phyloP scores from a whole-genome alignment of 2,797 vertebrate species.

The Aselliscus stoliczkanus region DNA sequence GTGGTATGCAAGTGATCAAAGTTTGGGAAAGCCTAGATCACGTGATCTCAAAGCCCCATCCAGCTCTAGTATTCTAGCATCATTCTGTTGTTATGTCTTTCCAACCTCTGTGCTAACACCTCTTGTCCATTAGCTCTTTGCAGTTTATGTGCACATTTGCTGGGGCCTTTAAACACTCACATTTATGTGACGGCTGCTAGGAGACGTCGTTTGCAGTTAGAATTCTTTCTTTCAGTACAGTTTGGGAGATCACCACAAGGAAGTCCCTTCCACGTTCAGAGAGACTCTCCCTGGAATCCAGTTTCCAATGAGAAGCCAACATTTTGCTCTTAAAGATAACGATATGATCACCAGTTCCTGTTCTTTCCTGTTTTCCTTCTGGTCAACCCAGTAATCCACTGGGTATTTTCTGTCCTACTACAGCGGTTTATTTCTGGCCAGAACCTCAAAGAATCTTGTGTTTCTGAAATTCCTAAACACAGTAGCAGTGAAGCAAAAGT shows the following conservation, averaged over 20 bases:
- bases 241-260: not conserved
- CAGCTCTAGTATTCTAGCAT: not conserved
- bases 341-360: not conserved
- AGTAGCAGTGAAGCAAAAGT: not conserved
- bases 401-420: not conserved
- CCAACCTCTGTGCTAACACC: not conserved
- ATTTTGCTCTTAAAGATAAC: not conserved
- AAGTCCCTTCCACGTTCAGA: not conserved
- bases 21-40: not conserved
- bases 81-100: not conserved
- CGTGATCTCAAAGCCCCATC: not conserved
- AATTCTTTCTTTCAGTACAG: not conserved
- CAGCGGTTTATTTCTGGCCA: conserved; percentile 26
- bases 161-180: not conserved
- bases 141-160: not conserved
- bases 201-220: not conserved
- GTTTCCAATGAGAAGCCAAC: not conserved
- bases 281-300: not conserved
- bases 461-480: conserved; percentile 40
- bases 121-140: not conserved
- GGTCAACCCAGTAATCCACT: not conserved
- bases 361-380: conserved; percentile 45
- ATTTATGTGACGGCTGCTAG: not conserved
- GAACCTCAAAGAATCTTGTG: not conserved
- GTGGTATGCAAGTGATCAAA: not conserved